phyloP scores from a whole-genome alignment of 2,888 invertebrate species.

The Coenonympha arcania region DNA sequence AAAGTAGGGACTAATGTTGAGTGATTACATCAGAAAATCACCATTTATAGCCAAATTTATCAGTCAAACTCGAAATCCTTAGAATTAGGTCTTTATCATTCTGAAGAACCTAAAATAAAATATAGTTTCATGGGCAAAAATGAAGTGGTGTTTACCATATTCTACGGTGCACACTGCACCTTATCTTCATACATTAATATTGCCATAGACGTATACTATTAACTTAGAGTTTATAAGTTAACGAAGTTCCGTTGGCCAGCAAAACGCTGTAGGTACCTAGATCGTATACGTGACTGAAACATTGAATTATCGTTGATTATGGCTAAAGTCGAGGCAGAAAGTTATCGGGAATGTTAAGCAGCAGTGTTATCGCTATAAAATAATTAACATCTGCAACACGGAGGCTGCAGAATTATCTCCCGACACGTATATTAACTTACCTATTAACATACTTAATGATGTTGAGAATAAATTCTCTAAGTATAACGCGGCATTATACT shows the following conservation, averaged over 20 bases:
- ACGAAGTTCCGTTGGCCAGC: neutral
- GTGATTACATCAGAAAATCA: too few relatives aligned
- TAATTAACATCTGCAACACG: conserved; percentile 28
- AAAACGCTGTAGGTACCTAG: neutral
- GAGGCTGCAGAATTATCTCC: conserved; percentile 27
- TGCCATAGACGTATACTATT: too few relatives aligned
- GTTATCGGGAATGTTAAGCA: conserved; percentile 25
- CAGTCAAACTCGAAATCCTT: too few relatives aligned
- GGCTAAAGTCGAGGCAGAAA: conserved; percentile 17
- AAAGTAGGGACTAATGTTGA: too few relatives aligned
- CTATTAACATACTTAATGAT: conserved; percentile 34
- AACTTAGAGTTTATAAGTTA: too few relatives aligned
- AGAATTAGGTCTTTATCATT: too few relatives aligned
- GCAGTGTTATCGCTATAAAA: conserved; percentile 25
- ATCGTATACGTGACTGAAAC: conserved; percentile 8
- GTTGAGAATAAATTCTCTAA: conserved; percentile 25
- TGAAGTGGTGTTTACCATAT: too few relatives aligned
- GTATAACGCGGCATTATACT: conserved; percentile 18
- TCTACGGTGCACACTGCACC: too few relatives aligned
- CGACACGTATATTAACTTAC: conserved; percentile 33
- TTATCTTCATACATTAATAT: too few relatives aligned
- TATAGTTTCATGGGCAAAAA: too few relatives aligned
- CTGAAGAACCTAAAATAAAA: too few relatives aligned
- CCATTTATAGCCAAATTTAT: too few relatives aligned
- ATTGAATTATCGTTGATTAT: conserved; percentile 18